Evolutionary conservation across 2,888 invertebrate genomes (phyloP), one percentile per base, ranked within the genome.

Genomic region (Choreutis nemorana): DNA sequence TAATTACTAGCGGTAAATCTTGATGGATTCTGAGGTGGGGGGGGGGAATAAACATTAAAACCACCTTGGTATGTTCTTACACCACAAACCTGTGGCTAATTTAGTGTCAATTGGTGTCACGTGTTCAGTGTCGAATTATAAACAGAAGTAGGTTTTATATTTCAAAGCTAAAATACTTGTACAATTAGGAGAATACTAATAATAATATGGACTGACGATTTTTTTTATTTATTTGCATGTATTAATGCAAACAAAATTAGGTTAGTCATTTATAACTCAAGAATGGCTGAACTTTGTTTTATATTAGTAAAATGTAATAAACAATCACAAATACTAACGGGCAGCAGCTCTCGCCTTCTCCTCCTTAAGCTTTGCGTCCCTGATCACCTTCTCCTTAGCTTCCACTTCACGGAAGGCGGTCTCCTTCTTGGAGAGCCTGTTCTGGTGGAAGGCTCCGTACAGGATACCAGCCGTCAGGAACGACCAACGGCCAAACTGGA

Each of bases 401-500:
- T 90, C 89, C 7, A 86, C 72, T 61, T 85, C 89, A 12, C 89
- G 82, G 23, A 84, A 49, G 34, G 78, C 82, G 2, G 64, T 63
- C 51, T 90, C 90, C 53, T 81, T 87, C 57, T 81, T 89, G 16
- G 85, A 80, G 1, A 89, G 72, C 29, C 89, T 80, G 55, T 56
- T 84, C 42, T 90, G 87, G 59, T 90, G 83, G 57, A 86, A 84
- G 0, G 85, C 83, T 28, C 93, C 94, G 44, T 91, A 94, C 1
- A 85, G 53, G 38, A 94, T 70, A 15, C 93, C 93, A 0, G 82
- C 75, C 0, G 82, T 57, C 2, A 94, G 81, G 50, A 92, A 81
- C 31, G 87, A 87, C 91, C 92, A 94, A 55, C 94, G 83, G 33
- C 87, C 86, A 51, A 91, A 90, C 90, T 91, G 62, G 5, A 79